Evolutionary conservation across 2,113 vertebrate species (phyloP), one percentile per base, ranked within the genome.

Genomic region (mouse (Mus musculus)): DNA sequence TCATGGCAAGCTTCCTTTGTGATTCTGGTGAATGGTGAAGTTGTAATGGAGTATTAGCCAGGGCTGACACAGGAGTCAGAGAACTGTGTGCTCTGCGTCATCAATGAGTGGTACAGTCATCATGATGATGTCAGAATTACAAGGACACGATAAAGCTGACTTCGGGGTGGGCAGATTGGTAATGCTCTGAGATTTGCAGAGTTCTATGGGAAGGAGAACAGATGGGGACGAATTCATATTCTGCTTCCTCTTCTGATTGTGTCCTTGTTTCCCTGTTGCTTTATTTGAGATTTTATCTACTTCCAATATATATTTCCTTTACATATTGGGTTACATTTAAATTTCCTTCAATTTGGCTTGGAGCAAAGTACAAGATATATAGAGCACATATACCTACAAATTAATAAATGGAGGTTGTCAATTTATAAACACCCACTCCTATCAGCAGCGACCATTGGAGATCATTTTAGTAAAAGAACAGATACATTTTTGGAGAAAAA

Each of bases 41-140:
- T 30, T 61, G 39, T 30, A 33, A 7, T 10, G 65, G 24, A 36
- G 24, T 33, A 3, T 26, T 3, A 13, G 20, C 13, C 36, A 8
- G 46, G 36, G 26, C 26, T 80, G 69, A 72, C 39, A 17, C 5
- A 28, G 46, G 11, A 61, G 49, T 14, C 9, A 24, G 7, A 76
- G 13, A 84, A 28, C 1, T 2, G 22, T 20, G 33, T 78, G 17
- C 3, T 0, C 3, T 5, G 28, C 33, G 17, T 71, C 17, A 5
- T 8, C 30, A 12, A 17, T 10, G 26, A 42, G 10, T 30, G 1
- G 9, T 2, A 30, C 16, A 22, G 3, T 28, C 1, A 3, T 10
- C 65, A 20, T n/a, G 69, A 63, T 90, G 56, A 89, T n/a, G 26
- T 65, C 12, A 11, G 10, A 46, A 19, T 56, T 3, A 2, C 20